Evolutionary conservation across 2,888 invertebrate genomes (phyloP).

Genomic region (Phymatocera aterrima): DNA sequence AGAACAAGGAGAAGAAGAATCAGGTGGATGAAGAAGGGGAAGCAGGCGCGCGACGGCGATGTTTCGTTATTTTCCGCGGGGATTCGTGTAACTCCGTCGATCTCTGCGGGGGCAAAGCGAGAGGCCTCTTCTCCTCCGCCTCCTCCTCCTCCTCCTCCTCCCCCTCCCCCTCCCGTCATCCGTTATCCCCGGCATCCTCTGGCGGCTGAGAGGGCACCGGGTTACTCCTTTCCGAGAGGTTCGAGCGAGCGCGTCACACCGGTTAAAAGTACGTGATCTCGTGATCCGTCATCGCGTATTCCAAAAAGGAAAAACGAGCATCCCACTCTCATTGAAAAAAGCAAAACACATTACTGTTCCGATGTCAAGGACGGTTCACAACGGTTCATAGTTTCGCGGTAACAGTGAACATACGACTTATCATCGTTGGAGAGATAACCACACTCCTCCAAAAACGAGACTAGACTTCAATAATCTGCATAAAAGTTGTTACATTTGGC

Average conservation of each 20-base stretch:
- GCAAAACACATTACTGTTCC: too few relatives aligned
- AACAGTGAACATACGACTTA: too few relatives aligned
- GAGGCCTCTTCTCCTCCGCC: slow-evolving; percentile 27
- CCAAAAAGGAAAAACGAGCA: not conserved
- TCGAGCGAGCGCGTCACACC: slow-evolving; percentile 31
- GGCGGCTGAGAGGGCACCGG: slow-evolving; percentile 41
- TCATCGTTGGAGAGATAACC: too few relatives aligned
- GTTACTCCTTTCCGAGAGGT: slow-evolving; percentile 46
- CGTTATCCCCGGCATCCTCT: slow-evolving; percentile 37
- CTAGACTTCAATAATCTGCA: too few relatives aligned
- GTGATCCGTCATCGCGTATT: not conserved
- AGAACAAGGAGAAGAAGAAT: not conserved
- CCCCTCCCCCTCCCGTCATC: slow-evolving; percentile 21
- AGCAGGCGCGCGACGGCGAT: slow-evolving; percentile 52
- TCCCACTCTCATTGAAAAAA: too few relatives aligned
- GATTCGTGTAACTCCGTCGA: slow-evolving; percentile 68
- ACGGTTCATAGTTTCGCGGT: too few relatives aligned
- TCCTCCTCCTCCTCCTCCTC: slow-evolving; percentile 31
- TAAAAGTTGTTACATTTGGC: too few relatives aligned
- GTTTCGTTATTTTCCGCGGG: slow-evolving; percentile 59
- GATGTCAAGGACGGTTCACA: too few relatives aligned
- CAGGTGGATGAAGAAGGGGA: not conserved
- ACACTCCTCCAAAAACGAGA: too few relatives aligned
- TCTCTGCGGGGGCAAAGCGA: slow-evolving; percentile 73
- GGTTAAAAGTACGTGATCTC: not conserved